Evolutionary conservation across 2,888 invertebrate genomes (phyloP), one percentile per base, ranked within the genome.

Genomic region (Hypomecis atomaria): DNA sequence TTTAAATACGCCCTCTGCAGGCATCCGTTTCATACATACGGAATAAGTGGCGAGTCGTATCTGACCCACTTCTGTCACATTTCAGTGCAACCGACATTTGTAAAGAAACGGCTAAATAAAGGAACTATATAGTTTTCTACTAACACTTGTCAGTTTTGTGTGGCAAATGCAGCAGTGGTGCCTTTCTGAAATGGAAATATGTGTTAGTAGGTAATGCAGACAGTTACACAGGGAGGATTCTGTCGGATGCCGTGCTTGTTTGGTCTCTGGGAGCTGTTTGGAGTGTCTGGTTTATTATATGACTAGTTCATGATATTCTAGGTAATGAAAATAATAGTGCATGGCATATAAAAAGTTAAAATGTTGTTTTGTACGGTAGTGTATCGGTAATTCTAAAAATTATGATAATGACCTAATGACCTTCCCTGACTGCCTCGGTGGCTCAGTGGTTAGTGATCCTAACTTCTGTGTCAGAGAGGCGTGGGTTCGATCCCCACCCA

Each of bases 11-110:
- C 73, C 77, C 77, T 76, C 82, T 73, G 74, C 80, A 77, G 76
- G 76, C 80, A 79, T 76, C 73, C 84, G 84, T 85, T 83, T 86
- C 87, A 88, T 89, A 89, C 89, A 89, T 89, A 88, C 88, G 75
- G 80, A 88, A 87, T 86, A 84, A 84, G 86, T 79, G 78, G 75
- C 67, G 71, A 56, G 65, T 37, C 68, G 66, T 65, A 69, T 69
- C 68, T 78, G 82, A 81, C 82, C 83, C 71, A 80, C 73, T 80
- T 83, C 74, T 74, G 70, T 74, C 72, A 71, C 59, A 42, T 43
- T 23, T 2, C 52, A 10, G 9, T 8, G 8, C 38, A 13, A 50
- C 50, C 13, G 13, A 52, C 23, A 33, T 52, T 7, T 23, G 23
- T 33, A 33, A 8, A 7, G 38, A 38, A 9, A 13, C 13, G 38